These are phyloP conservation scores for Todiramphus saurophagus DNA, from an alignment of 2,113 vertebrate genomes.

Conservation along the genomic window DNA sequence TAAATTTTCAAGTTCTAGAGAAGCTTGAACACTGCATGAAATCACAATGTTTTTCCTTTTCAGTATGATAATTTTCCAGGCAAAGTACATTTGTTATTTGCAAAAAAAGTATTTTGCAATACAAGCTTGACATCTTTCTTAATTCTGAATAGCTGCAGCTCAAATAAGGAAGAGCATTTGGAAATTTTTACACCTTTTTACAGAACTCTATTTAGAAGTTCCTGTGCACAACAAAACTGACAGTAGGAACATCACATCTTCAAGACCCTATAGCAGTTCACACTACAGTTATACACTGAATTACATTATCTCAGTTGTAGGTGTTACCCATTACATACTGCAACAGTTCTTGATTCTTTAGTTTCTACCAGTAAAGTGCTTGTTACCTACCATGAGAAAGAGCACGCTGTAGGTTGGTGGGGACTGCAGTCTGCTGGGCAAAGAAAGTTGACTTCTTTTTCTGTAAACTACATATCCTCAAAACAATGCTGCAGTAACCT, in stretches of 20 bases:
- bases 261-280: not conserved
- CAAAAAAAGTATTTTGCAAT: not conserved
- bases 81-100: not conserved
- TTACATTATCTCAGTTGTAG: not conserved
- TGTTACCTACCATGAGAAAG: slow-evolving; percentile 48
- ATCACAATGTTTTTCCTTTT: not conserved
- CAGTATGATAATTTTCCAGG: not conserved
- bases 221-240: not conserved
- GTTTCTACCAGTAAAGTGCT: not conserved
- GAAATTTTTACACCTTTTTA: not conserved
- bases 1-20: not conserved
- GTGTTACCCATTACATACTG: not conserved
- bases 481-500: slow-evolving; percentile 10
- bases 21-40: not conserved
- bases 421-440: not conserved
- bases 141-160: not conserved
- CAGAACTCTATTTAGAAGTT: not conserved
- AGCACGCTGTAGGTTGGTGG: not conserved
- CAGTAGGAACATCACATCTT: not conserved
- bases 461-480: slow-evolving; percentile 8
- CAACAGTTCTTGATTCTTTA: not conserved
- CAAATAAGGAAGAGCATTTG: not conserved
- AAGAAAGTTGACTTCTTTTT: not conserved
- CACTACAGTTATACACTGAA: not conserved
- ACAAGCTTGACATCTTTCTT: not conserved